Base-by-base conservation (phyloP, 2,113 vertebrate genomes). In the Collichthys lucidus region DNA sequence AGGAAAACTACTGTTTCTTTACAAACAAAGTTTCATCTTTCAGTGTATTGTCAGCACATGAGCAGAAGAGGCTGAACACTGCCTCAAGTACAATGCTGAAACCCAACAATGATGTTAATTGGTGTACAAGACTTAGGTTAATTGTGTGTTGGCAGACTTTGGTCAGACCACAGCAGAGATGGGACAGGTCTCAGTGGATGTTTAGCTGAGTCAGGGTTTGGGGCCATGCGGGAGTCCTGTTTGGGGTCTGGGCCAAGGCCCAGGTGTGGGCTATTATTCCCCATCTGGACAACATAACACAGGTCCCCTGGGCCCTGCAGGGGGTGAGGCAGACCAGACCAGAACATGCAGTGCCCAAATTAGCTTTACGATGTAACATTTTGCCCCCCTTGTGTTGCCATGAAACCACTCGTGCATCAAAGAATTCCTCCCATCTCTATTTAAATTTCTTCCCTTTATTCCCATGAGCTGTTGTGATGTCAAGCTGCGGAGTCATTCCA, bases 211-310 rank as follows among this genome's bases (percentile, higher is more conserved):
- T 92, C 91, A 94, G 88, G 20, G 52, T 86, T 85, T 55, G 49
- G 77, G 84, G 83, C 86, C 69, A 65, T 72, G 71, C 50, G 78
- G 24, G 71, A 80, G 79, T 67, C 77, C 70, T 71, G 55, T 79
- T 71, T 71, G 26, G 79, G 69, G 74, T 80, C 67, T 62, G 50
- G 74, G 77, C 79, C 70, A 89, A 87, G 47, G 57, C 47, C 89
- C 92, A 94, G 93, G 91, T 95, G 93, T 86, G 61, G 86, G 66
- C 88, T 81, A 90, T 94, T 94, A 92, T 85, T 87, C 77, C 76
- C 88, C 91, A 92, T 93, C 92, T 94, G 94, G 91, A 91, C 89
- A 84, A 88, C 89, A 91, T 90, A 92, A 91, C 73, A 76, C 60
- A 53, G 40, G 67, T 79, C 84, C 81, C 84, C 71, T 29, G 67